A percentile compares a stretch with the other conserved stretches of the same genome.
Evolutionary conservation across 64 coral and sea anemone genomes (phyloP).

Genomic region (Pocillopora damicornis): DNA sequence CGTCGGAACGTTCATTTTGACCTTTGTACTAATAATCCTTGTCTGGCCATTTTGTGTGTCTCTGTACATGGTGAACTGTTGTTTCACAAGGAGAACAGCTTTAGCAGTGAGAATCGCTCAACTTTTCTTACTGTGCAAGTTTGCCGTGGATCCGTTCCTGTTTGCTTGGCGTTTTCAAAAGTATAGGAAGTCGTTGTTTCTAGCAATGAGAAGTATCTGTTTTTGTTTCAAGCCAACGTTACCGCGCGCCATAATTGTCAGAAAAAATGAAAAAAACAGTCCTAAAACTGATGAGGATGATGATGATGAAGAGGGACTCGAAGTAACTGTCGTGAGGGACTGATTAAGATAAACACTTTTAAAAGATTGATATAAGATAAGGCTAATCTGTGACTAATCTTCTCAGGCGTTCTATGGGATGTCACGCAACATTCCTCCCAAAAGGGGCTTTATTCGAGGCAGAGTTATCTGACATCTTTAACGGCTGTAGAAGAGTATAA

Average conservation of each 20-base stretch:
- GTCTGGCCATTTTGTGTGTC: not conserved
- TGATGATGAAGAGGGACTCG: not conserved
- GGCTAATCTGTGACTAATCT: too few relatives aligned
- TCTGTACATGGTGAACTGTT: not conserved
- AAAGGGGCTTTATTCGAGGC: too few relatives aligned
- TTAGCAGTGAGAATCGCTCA: conserved; percentile 10
- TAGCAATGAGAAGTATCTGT: not conserved
- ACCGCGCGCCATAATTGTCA: not conserved
- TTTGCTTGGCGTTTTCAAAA: conserved; percentile 50
- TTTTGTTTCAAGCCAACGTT: not conserved
- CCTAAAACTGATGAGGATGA: not conserved
- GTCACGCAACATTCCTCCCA: too few relatives aligned
- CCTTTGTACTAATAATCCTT: conserved; percentile 32
- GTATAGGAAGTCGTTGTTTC: conserved; percentile 43
- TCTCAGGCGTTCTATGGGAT: too few relatives aligned
- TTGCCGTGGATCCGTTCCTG: conserved; percentile 46
- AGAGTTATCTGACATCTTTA: too few relatives aligned
- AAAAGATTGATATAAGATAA: too few relatives aligned
- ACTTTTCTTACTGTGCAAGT: conserved; percentile 41
- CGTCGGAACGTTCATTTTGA: conserved; percentile 33
- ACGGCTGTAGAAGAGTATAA: too few relatives aligned
- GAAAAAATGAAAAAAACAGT: not conserved
- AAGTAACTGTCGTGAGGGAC: conserved; percentile 1
- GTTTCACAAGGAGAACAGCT: not conserved
- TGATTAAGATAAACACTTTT: too few relatives aligned